Percentiles rank a stretch among this genome's conserved stretches.
phyloP scores from a whole-genome alignment of 2,113 vertebrate species.

The human region GRCh38 chr3:103025501-103026000 shows the following conservation, averaged over 20 bases:
- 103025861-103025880: neutral
- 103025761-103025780: neutral
- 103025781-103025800: too few relatives aligned
- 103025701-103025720: slow-evolving; percentile 18
- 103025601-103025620: neutral
- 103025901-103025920: neutral
- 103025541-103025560: neutral
- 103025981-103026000: neutral
- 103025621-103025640: neutral
- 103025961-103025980: neutral
- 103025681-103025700: neutral
- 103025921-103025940: neutral
- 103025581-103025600: neutral
- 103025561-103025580: neutral
- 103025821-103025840: too few relatives aligned
- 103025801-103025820: too few relatives aligned
- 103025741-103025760: neutral
- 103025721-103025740: neutral
- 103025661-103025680: neutral
- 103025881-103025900: neutral
- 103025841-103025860: too few relatives aligned
- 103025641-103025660: neutral
- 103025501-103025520: neutral
- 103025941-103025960: neutral
- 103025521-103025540: neutral